Conservation (phyloP, 2,888 invertebrate genomes). For the Amiota mariae region DNA sequence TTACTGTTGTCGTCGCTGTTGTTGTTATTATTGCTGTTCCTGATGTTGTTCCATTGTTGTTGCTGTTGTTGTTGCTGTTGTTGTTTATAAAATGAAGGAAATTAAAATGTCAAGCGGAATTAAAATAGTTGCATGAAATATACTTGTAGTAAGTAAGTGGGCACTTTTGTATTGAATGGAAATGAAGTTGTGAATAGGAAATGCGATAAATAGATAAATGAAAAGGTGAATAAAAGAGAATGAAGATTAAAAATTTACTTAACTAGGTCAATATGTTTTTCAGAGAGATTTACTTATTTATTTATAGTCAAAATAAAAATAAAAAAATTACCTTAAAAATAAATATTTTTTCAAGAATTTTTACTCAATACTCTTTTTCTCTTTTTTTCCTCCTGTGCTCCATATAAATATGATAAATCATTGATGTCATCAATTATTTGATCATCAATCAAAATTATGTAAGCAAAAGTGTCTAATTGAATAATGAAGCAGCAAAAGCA, state of each 20-base stretch:
- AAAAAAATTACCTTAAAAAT: background rate
- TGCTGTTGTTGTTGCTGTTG: no score
- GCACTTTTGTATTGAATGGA: background rate
- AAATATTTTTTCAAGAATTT: background rate
- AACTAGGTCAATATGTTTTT: background rate
- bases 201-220: background rate
- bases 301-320: background rate
- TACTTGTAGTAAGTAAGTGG: background rate
- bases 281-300: background rate
- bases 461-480: conserved; percentile 67
- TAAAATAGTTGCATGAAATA: background rate
- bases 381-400: conserved; percentile 15
- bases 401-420: conserved; percentile 73
- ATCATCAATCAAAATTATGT: conserved; percentile 72
- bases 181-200: background rate
- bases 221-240: background rate
- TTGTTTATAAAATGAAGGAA: background rate
- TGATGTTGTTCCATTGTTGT: no score
- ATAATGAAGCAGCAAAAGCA: conserved; percentile 59
- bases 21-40: no score
- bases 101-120: conserved; percentile 12
- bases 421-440: conserved; percentile 64
- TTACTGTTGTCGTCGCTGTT: no score
- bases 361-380: background rate
- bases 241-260: background rate